Conservation (phyloP, 2,888 invertebrate species). For the Gortyna flavago region DNA sequence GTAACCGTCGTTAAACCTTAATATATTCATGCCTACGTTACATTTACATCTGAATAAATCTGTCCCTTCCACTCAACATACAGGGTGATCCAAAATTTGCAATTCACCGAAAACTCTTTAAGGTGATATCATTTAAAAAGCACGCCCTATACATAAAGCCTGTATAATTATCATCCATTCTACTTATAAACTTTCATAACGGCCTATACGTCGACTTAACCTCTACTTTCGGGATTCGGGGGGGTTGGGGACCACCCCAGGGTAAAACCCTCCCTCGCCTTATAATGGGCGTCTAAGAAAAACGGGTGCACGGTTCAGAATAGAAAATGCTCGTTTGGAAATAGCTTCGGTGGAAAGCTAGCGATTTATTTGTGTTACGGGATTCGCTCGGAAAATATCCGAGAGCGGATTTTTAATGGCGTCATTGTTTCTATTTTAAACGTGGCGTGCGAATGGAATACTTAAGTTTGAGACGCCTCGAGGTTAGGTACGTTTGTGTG, state of each 20-base stretch:
- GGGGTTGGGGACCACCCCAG: conserved; percentile 63
- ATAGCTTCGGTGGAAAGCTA: conserved; percentile 90
- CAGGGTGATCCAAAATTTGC: conserved; percentile 72
- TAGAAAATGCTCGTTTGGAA: conserved; percentile 90
- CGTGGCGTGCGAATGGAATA: conserved; percentile 88
- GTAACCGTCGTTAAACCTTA: conserved; percentile 31
- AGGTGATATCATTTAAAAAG: conserved; percentile 86
- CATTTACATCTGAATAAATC: conserved; percentile 63
- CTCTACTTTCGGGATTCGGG: conserved; percentile 85
- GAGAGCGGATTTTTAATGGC: conserved; percentile 89
- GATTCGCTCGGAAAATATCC: conserved; percentile 89
- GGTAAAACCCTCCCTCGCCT: conserved; percentile 79
- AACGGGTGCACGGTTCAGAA: conserved; percentile 89
- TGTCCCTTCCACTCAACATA: conserved; percentile 51
- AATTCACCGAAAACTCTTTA: conserved; percentile 78
- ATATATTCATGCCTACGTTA: conserved; percentile 61
- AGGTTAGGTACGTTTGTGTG: conserved; percentile 50
- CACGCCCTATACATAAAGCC: conserved; percentile 86
- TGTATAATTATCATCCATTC: conserved; percentile 90
- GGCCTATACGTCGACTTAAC: conserved; percentile 90
- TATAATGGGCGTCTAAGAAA: conserved; percentile 90
- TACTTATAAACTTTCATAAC: conserved; percentile 90
- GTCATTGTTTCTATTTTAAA: conserved; percentile 90
- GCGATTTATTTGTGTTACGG: conserved; percentile 89
- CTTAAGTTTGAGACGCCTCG: conserved; percentile 77